Conservation (phyloP, 2,113 vertebrate genomes). For the Mandrillus leucophaeus region DNA sequence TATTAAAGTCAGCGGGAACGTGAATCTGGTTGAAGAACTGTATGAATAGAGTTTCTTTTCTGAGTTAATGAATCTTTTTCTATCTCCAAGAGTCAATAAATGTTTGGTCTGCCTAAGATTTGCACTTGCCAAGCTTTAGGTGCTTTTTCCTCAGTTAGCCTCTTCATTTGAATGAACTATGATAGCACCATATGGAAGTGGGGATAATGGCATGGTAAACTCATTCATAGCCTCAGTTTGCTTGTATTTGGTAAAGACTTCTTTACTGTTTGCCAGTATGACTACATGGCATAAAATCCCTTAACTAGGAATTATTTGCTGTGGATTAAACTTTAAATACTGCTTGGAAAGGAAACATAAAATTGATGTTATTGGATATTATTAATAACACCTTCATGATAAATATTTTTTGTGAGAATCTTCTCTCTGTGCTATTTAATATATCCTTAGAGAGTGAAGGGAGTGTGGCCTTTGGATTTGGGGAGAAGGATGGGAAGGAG, state of each 20-base stretch:
- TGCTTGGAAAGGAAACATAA: not conserved
- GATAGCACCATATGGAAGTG: not conserved
- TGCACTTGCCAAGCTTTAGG: not conserved
- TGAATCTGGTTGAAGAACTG: not conserved
- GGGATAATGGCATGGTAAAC: not conserved
- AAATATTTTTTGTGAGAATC: not conserved
- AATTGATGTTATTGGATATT: not conserved
- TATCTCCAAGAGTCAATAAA: not conserved
- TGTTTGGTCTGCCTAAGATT: not conserved
- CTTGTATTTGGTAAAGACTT: not conserved
- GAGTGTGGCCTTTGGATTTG: not conserved
- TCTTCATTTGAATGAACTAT: not conserved
- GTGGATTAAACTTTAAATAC: not conserved
- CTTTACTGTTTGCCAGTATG: not conserved
- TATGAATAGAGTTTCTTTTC: slow-evolving; percentile 17
- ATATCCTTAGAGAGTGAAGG: not conserved
- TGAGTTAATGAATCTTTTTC: not conserved
- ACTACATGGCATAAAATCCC: not conserved
- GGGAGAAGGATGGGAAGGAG: not conserved
- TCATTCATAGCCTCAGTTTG: not conserved
- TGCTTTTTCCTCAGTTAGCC: not conserved
- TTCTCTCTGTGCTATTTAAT: not conserved
- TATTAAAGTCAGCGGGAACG: not conserved
- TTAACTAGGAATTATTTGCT: not conserved
- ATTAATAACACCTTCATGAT: not conserved